A percentile compares a stretch with the other conserved stretches of the same genome.
Conservation (phyloP, 2,113 vertebrate species). For the Cryptotis parvus region DNA sequence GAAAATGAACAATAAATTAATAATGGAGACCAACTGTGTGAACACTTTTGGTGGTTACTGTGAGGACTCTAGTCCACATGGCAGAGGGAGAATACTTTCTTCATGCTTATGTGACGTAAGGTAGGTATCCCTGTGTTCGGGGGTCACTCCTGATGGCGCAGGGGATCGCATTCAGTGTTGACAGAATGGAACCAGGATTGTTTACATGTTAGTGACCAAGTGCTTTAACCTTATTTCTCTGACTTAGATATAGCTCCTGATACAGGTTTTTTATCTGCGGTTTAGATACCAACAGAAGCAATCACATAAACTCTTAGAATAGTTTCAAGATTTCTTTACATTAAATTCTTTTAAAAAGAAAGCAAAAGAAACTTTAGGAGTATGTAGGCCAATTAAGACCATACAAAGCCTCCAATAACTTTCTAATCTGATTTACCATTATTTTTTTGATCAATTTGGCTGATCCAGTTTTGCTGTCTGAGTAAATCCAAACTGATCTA, state of each 20-base stretch:
- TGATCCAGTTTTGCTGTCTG: background rate
- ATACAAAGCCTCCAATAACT: background rate
- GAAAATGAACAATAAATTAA: background rate
- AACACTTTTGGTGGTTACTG: background rate
- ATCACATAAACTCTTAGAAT: slow-evolving; percentile 14
- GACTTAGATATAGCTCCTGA: background rate
- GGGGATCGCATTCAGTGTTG: too few species aligned
- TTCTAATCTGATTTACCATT: background rate
- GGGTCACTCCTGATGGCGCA: too few species aligned
- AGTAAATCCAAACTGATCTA: slow-evolving; percentile 46
- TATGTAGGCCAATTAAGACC: background rate
- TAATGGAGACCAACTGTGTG: background rate
- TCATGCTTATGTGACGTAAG: background rate
- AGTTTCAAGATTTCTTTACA: slow-evolving; percentile 21
- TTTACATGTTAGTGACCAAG: too few species aligned
- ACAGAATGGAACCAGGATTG: too few species aligned
- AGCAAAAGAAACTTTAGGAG: background rate
- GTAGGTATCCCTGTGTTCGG: background rate
- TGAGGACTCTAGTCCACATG: background rate
- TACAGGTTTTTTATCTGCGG: background rate
- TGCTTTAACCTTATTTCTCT: too few species aligned
- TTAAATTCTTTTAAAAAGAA: background rate
- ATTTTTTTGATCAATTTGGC: background rate
- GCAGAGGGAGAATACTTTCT: background rate
- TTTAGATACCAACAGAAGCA: slow-evolving; percentile 35